Base-by-base conservation (phyloP, 1,140 invertebrate species). In the Pseudomyrmex flavicornis region DNA sequence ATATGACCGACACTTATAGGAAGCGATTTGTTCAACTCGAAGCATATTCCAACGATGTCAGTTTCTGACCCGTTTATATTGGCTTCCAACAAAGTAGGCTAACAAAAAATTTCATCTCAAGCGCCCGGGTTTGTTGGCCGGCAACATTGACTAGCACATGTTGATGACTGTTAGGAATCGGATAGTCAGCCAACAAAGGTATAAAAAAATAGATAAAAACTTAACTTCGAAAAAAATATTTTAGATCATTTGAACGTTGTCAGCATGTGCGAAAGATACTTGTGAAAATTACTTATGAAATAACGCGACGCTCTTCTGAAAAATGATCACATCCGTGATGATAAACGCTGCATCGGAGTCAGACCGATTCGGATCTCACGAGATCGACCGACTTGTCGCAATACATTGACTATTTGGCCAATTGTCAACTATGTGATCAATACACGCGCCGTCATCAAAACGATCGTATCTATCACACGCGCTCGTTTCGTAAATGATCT, bases 341-440 rank as follows among this genome's bases (percentile, higher is more conserved):
- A 77, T 76, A 54, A 54, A 66, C 44, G 48, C 8, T 10, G 48
- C 22, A 10, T 54, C 13, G 48, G 46, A 68, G 56, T 46, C 17
- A 69, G 13, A 35, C 10, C 66, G 17, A 69, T 56, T 69, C 35
- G 35, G 35, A 35, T 50, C 10, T 68, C 75, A 22, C 17, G 26
- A n/a, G 58, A 22, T 65, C 46, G 46, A 4, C 12, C 46, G 22
- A 65, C 46, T 76, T 44, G 48, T 20, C 44, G 70, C 17, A 54
- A 68, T 35, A 35, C 50, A 9, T 2, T 13, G n/a, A 77, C 75
- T 77, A 77, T 69, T 77, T 77, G 63, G 75, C 63, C 63, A 56
- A 69, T 69, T 69, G 75, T 77, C 75, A 77, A 77, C n/a, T 22
- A 22, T n/a, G 13, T 56, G 35, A 77, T 77, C 75, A 50, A 77